phyloP scores from a whole-genome alignment of 1,140 invertebrate species.

The Diachasmimorpha longicaudata region DNA sequence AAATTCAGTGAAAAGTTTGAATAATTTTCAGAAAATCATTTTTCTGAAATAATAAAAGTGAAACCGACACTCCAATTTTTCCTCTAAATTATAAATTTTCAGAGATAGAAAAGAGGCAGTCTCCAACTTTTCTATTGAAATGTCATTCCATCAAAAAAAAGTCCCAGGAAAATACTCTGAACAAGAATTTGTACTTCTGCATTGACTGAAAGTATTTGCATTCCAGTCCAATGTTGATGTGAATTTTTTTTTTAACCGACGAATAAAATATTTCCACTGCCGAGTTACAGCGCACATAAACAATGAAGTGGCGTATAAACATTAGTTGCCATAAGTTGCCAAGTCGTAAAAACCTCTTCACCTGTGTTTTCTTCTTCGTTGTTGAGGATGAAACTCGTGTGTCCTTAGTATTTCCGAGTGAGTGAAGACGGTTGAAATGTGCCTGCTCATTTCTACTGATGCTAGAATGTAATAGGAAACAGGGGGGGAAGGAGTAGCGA shows the following conservation, averaged over 20 bases:
- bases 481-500: background rate
- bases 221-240: background rate
- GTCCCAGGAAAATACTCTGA: too few relatives aligned
- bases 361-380: background rate
- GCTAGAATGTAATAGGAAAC: background rate
- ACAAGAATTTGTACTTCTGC: too few relatives aligned
- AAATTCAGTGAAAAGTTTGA: too few relatives aligned
- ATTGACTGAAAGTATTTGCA: background rate
- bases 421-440: background rate
- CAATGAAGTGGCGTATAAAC: conserved; percentile 21
- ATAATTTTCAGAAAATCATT: too few relatives aligned
- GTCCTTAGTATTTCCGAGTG: background rate
- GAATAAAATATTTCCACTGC: background rate
- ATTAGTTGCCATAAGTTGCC: background rate
- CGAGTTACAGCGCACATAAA: conserved; percentile 23
- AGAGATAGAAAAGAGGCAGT: too few relatives aligned
- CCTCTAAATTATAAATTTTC: too few relatives aligned
- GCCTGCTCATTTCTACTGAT: background rate
- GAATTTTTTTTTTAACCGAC: background rate
- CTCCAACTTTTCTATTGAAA: too few relatives aligned
- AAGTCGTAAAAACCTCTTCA: conserved; percentile 16
- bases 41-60: too few relatives aligned
- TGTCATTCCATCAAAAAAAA: too few relatives aligned
- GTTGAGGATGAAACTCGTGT: background rate
- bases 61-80: too few relatives aligned